Percentiles rank a stretch among this genome's conserved stretches.
Evolutionary conservation across 2,888 invertebrate species (phyloP).

Genomic region (Scaptomyza reducta): DNA sequence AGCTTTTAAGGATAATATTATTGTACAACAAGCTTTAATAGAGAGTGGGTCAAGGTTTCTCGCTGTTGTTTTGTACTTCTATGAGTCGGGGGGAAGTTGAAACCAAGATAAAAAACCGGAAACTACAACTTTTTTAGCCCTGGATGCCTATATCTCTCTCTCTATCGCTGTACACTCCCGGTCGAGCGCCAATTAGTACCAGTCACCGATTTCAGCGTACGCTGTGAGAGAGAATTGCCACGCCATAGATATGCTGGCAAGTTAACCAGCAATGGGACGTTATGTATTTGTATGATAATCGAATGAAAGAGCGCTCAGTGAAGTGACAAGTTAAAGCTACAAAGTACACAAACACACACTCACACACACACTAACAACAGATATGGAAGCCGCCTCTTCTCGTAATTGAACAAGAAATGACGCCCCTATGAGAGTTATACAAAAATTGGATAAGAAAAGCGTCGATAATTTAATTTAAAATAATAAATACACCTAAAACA

Average conservation of each 20-base stretch:
- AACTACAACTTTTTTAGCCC: constrained; percentile 31
- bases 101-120: constrained; percentile 29
- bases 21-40: background rate
- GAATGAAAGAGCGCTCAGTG: constrained; percentile 23
- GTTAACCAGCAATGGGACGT: constrained; percentile 40
- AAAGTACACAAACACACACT: constrained; percentile 24
- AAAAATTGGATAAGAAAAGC: constrained; percentile 62
- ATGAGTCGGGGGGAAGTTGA: constrained; percentile 9
- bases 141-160: constrained; percentile 3
- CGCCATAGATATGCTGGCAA: constrained; percentile 50
- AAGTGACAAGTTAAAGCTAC: constrained; percentile 39
- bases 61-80: background rate
- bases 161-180: constrained; percentile 1
- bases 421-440: constrained; percentile 60
- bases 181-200: constrained; percentile 66
- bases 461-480: constrained; percentile 59
- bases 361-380: constrained; percentile 9
- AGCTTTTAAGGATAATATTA: background rate
- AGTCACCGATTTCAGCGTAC: constrained; percentile 58
- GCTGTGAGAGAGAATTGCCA: constrained; percentile 16
- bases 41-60: constrained; percentile 7
- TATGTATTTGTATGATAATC: constrained; percentile 54
- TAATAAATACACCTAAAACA: constrained; percentile 3
- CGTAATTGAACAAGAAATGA: constrained; percentile 68
- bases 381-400: constrained; percentile 54